A percentile compares a stretch with the other conserved stretches of the same genome.
phyloP scores from a whole-genome alignment of 2,113 vertebrate species.

The Ceyx cyanopectus region DNA sequence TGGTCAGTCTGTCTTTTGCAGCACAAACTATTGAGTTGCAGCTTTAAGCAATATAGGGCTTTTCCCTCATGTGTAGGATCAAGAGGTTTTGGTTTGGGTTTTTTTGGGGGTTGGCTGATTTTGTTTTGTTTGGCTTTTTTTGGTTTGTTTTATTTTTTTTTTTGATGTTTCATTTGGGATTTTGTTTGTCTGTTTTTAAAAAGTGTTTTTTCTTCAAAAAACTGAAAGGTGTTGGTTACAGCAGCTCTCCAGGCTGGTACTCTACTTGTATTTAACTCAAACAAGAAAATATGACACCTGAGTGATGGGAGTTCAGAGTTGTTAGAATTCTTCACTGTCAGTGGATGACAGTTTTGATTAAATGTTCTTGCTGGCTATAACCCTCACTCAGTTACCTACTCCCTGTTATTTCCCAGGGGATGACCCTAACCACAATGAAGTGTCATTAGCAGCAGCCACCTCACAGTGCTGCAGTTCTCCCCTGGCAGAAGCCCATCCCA shows the following conservation, averaged over 20 bases:
- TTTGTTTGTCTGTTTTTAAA: background rate
- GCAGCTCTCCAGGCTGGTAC: background rate
- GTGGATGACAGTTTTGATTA: conserved; percentile 12
- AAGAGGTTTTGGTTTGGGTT: background rate
- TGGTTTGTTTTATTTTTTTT: background rate
- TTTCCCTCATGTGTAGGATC: background rate
- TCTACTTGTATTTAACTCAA: background rate
- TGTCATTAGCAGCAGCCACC: background rate
- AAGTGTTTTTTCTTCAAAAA: background rate
- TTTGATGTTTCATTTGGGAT: background rate
- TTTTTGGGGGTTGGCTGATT: background rate
- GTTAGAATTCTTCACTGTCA: background rate
- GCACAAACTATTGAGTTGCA: background rate
- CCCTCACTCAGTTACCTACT: background rate
- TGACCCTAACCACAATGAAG: conserved; percentile 7
- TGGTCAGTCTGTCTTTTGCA: background rate
- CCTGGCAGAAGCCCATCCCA: background rate
- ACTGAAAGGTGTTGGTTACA: background rate
- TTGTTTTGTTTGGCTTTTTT: background rate
- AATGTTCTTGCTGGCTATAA: conserved; percentile 8
- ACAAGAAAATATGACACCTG: background rate
- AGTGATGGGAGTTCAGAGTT: background rate
- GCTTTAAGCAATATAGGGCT: background rate
- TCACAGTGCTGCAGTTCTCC: background rate
- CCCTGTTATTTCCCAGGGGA: conserved; percentile 1